A percentile compares a stretch with the other conserved stretches of the same genome.
These are phyloP conservation scores for Orthosia gracilis DNA, from an alignment of 2,888 invertebrate genomes.

Conservation along the genomic window DNA sequence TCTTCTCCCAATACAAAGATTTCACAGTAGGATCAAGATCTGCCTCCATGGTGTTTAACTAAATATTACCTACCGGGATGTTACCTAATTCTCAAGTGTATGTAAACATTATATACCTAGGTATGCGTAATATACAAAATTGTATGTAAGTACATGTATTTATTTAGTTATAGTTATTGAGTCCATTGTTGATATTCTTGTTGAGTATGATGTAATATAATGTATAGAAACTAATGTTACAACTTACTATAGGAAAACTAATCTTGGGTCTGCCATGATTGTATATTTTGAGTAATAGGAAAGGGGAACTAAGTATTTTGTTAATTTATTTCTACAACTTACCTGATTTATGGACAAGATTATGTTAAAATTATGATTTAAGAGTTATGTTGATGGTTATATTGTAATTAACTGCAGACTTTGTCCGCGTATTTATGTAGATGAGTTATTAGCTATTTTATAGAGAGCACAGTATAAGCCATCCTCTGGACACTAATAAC, in stretches of 20 bases:
- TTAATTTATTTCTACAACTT: conserved; percentile 63
- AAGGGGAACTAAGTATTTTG: conserved; percentile 51
- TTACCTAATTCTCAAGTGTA: conserved; percentile 70
- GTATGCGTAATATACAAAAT: conserved; percentile 66
- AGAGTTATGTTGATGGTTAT: conserved; percentile 37
- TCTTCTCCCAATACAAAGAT: conserved; percentile 98
- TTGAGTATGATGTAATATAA: conserved; percentile 89
- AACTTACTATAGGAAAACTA: conserved; percentile 69
- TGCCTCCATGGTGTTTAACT: conserved; percentile 93
- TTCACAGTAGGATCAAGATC: conserved; percentile 96
- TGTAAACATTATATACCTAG: conserved; percentile 66
- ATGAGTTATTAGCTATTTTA: conserved; percentile 40
- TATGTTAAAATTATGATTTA: conserved; percentile 42
- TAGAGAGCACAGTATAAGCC: conserved; percentile 47
- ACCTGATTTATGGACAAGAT: conserved; percentile 50
- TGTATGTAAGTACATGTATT: conserved; percentile 77
- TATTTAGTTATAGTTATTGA: conserved; percentile 85
- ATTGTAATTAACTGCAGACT: conserved; percentile 41
- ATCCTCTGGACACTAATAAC: conserved; percentile 26
- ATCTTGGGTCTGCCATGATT: conserved; percentile 66
- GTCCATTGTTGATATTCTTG: conserved; percentile 91
- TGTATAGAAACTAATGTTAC: conserved; percentile 76
- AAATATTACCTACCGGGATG: conserved; percentile 67
- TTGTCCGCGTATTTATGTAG: conserved; percentile 45
- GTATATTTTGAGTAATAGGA: conserved; percentile 66